Base-by-base conservation (phyloP, 2,797 vertebrate genomes). In the Coilia nasus region DNA sequence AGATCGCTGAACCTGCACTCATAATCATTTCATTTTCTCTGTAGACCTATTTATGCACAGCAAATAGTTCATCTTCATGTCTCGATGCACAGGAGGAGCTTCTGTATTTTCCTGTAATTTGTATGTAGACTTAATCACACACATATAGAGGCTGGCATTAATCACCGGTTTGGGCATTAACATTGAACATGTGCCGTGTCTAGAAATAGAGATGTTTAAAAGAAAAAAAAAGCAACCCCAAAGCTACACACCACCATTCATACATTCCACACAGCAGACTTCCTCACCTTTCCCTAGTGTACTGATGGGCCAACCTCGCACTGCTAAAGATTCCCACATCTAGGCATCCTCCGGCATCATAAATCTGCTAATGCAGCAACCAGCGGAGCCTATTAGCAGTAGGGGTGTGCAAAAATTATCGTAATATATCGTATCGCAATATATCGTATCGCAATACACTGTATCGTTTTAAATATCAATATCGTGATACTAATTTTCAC, bases 341-440 rank as follows among this genome's bases (percentile, higher is more conserved):
- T 17, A 17, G 11, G 64, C 28, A 41, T 44, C 41, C 41, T 78
- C 41, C 14, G 15, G 17, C 71, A 41, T 78, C 35, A 41, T 44
- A 21, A 44, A 78, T 78, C 71, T 44, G 71, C 71, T 78, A 78
- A 21, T 41, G 44, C 71, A 78, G 71, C 71, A 78, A 21, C 71
- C 35, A 78, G 71, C 35, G 11, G 1, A 71, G 28, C 64, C 28
- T 31, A 71, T 71, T 71, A 71, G 64, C 64, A 41, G 2, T 41
- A 41, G 9, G n/a, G n/a, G n/a, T n/a, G n/a, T n/a, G n/a, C n/a
- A n/a, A n/a, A n/a, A n/a, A n/a, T n/a, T n/a, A n/a, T n/a, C n/a
- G n/a, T n/a, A n/a, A n/a, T n/a, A n/a, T n/a, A n/a, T n/a, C n/a
- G n/a, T n/a, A n/a, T n/a, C n/a, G n/a, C n/a, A n/a, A n/a, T n/a